A percentile compares a stretch with the other conserved stretches of the same genome.
These are phyloP conservation scores for Pectinophora gossypiella DNA, from an alignment of 1,140 invertebrate genomes.

Conservation along the genomic window DNA sequence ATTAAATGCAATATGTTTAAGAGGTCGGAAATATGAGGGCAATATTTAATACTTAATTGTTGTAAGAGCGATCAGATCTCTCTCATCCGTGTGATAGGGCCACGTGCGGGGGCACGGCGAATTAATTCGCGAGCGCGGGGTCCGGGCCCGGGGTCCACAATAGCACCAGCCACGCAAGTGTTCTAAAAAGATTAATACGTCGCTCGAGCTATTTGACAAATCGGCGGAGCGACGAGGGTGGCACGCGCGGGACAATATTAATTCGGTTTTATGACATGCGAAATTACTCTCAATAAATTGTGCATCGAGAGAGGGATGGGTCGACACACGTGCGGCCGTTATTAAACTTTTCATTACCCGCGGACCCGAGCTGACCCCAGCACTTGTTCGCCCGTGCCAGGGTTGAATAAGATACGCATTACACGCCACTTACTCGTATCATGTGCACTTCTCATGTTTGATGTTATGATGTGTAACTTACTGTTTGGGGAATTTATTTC, in stretches of 20 bases:
- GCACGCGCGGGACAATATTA: slow-evolving; percentile 40
- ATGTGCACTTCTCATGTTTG: too few relatives aligned
- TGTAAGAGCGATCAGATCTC: neutral
- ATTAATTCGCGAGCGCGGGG: slow-evolving; percentile 1
- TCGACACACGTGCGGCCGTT: slow-evolving; percentile 34
- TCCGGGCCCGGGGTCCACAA: neutral
- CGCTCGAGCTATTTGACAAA: slow-evolving; percentile 28
- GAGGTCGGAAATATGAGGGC: neutral
- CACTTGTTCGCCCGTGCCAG: slow-evolving; percentile 24
- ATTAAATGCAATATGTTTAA: too few relatives aligned
- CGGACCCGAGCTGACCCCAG: slow-evolving; percentile 17
- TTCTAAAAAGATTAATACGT: slow-evolving; percentile 27
- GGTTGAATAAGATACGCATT: too few relatives aligned
- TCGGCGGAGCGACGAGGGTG: slow-evolving; percentile 3
- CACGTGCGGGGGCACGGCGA: slow-evolving; percentile 19
- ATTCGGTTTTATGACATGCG: slow-evolving; percentile 69
- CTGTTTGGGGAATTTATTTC: too few relatives aligned
- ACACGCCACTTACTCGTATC: too few relatives aligned
- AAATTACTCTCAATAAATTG: slow-evolving; percentile 64
- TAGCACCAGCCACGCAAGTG: slow-evolving; percentile 11
- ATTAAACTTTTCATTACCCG: slow-evolving; percentile 65
- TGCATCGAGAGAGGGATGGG: slow-evolving; percentile 28
- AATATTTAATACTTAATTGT: neutral
- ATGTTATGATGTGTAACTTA: too few relatives aligned
- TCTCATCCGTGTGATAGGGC: slow-evolving; percentile 1